These are phyloP conservation scores for Nicator chloris DNA, from an alignment of 2,113 vertebrate genomes.

Conservation along the genomic window DNA sequence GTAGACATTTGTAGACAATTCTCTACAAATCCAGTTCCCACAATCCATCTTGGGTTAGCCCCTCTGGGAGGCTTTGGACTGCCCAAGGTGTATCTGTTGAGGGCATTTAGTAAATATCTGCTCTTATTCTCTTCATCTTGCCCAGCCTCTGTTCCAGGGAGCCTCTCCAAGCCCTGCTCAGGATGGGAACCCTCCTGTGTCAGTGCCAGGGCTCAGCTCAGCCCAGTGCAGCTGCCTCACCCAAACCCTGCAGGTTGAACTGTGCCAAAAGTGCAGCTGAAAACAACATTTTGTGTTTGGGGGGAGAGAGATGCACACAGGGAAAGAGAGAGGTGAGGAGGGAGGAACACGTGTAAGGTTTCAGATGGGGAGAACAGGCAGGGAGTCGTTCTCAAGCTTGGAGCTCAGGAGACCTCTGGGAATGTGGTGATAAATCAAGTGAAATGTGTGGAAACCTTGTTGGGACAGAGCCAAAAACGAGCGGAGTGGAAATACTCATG, in stretches of 20 bases:
- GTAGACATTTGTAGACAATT: too few species aligned
- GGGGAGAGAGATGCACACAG: neutral
- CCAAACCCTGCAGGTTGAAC: neutral
- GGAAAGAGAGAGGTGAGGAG: neutral
- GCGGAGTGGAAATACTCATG: fast-evolving
- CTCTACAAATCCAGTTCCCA: too few species aligned
- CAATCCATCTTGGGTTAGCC: neutral
- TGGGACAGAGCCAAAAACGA: neutral
- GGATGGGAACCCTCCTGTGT: neutral
- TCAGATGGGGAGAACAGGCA: neutral
- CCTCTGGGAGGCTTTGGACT: neutral
- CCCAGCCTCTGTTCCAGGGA: neutral
- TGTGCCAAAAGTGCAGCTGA: neutral
- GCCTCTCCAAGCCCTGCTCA: neutral
- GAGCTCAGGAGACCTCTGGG: neutral
- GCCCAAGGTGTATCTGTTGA: neutral
- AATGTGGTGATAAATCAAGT: neutral
- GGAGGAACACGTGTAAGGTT: neutral
- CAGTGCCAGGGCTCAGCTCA: neutral
- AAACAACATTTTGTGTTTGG: neutral
- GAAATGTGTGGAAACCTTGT: neutral
- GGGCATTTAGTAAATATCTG: neutral
- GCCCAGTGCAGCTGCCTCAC: neutral
- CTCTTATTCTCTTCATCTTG: too few species aligned
- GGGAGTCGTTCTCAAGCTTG: neutral